Conservation (phyloP, 2,888 invertebrate genomes). For the Scaptomyza polygonia region DNA sequence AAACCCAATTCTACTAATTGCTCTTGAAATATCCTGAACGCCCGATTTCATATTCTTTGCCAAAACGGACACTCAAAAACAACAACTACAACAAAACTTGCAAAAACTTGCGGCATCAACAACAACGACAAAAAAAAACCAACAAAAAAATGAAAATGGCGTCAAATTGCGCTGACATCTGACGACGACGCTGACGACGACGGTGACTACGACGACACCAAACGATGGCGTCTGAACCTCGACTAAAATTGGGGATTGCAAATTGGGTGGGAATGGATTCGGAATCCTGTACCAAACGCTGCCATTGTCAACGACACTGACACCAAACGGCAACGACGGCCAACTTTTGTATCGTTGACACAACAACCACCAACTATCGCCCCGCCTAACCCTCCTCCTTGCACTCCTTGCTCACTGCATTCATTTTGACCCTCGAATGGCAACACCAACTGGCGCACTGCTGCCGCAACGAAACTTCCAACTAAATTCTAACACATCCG, state of each 20-base stretch:
- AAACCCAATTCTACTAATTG: constrained; percentile 81
- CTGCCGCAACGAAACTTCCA: constrained; percentile 53
- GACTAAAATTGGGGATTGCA: constrained; percentile 21
- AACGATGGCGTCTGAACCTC: constrained; percentile 30
- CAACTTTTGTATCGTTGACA: constrained; percentile 60
- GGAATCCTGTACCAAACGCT: constrained; percentile 6
- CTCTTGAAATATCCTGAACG: constrained; percentile 72
- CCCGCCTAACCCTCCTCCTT: not conserved
- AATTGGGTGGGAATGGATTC: constrained; percentile 2
- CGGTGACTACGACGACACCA: constrained; percentile 46
- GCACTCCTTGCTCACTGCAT: not conserved
- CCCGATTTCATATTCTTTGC: constrained; percentile 67
- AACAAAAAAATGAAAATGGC: constrained; percentile 77
- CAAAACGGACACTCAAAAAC: constrained; percentile 30
- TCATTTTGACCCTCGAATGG: constrained; percentile 20
- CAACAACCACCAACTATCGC: constrained; percentile 7
- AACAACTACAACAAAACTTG: constrained; percentile 38
- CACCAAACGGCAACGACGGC: constrained; percentile 51
- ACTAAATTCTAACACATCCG: constrained; percentile 67
- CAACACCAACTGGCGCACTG: constrained; percentile 46
- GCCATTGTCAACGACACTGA: constrained; percentile 71
- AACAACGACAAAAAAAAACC: constrained; percentile 44
- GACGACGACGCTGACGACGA: constrained; percentile 63
- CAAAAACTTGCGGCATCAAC: constrained; percentile 62
- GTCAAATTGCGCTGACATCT: constrained; percentile 82